Evolutionary conservation across 2,888 invertebrate species (phyloP).

Genomic region (Aspidiotus destructor): DNA sequence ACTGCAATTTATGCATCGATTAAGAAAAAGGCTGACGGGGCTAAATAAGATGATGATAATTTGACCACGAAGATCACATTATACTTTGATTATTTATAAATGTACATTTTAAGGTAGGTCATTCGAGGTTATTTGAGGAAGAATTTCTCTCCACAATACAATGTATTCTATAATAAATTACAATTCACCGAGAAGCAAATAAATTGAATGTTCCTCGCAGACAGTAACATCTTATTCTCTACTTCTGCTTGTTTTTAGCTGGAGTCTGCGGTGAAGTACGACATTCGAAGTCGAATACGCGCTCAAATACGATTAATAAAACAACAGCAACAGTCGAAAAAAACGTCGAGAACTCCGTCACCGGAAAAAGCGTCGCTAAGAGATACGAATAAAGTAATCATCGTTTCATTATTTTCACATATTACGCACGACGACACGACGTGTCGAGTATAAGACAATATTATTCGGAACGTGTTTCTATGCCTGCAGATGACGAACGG

Average conservation of each 20-base stretch:
- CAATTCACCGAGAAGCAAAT: no score
- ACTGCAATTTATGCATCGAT: no score
- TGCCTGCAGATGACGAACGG: slow-evolving; percentile 2
- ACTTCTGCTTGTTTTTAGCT: slow-evolving; percentile 46
- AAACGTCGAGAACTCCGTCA: slow-evolving; percentile 23
- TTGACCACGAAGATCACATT: no score
- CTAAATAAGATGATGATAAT: no score
- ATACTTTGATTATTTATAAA: no score
- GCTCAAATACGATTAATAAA: slow-evolving; percentile 65
- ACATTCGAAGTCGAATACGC: slow-evolving; percentile 64
- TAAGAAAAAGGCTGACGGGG: no score
- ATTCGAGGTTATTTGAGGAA: no score
- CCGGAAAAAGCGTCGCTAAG: slow-evolving; percentile 32
- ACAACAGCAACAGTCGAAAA: slow-evolving; percentile 45
- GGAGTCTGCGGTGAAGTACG: slow-evolving; percentile 66
- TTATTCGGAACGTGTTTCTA: neutral
- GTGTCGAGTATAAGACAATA: neutral
- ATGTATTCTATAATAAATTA: no score
- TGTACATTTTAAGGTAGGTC: no score
- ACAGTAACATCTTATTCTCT: neutral
- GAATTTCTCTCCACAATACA: no score
- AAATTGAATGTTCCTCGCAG: neutral
- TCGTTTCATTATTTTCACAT: no score
- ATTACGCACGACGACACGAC: neutral
- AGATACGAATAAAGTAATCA: neutral